These are phyloP conservation scores for Rhagium mordax DNA, from an alignment of 2,888 invertebrate species.

Conservation along the genomic window DNA sequence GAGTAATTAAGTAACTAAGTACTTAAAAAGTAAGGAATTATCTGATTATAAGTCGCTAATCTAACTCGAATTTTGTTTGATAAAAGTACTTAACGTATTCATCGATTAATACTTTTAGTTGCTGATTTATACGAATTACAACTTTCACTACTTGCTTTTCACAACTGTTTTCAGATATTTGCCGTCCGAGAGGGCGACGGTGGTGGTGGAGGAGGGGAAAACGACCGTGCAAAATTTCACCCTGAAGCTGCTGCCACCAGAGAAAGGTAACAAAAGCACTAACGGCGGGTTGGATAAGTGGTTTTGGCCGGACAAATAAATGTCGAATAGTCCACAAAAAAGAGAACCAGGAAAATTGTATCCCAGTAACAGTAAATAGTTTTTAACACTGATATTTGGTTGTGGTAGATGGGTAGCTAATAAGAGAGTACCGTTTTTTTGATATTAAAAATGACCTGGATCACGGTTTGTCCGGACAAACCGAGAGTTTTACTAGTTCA, in stretches of 20 bases:
- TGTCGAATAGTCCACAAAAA: background rate
- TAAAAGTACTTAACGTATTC: too few relatives aligned
- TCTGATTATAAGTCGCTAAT: too few relatives aligned
- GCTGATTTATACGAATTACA: too few relatives aligned
- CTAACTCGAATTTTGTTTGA: too few relatives aligned
- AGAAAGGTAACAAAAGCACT: constrained; percentile 57
- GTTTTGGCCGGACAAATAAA: constrained; percentile 51
- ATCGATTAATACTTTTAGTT: too few relatives aligned
- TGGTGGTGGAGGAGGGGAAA: constrained; percentile 66
- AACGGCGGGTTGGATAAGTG: constrained; percentile 49
- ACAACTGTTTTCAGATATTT: constrained; percentile 73
- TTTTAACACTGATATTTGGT: background rate
- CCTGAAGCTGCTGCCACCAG: constrained; percentile 60
- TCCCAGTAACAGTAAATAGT: background rate
- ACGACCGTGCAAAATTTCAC: constrained; percentile 70
- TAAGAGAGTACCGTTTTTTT: background rate
- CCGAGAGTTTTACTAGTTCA: background rate
- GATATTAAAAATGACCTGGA: background rate
- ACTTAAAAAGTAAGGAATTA: too few relatives aligned
- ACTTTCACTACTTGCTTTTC: too few relatives aligned
- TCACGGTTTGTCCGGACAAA: background rate
- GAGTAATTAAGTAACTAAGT: too few relatives aligned
- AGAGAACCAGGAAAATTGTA: background rate
- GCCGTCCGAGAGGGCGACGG: constrained; percentile 68
- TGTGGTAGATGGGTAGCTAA: background rate